These are phyloP conservation scores for Aphidius colemani DNA, from an alignment of 2,888 invertebrate genomes.

Conservation along the genomic window DNA sequence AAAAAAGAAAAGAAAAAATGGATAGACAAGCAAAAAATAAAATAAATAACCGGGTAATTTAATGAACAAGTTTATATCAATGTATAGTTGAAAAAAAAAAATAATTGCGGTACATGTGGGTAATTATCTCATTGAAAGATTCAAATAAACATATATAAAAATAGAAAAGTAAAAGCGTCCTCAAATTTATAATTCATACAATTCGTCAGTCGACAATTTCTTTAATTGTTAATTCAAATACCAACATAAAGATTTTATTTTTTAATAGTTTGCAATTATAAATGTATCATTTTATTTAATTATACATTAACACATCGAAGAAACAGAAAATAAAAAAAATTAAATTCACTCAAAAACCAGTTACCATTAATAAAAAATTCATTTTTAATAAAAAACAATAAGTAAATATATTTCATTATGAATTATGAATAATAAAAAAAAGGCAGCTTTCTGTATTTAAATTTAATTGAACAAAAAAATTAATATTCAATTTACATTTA, in stretches of 20 bases:
- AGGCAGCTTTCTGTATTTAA: neutral
- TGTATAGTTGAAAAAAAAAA: neutral
- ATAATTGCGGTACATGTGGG: constrained; percentile 4
- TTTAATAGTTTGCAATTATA: constrained; percentile 1
- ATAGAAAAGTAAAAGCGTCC: constrained; percentile 37
- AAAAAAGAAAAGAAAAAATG: neutral
- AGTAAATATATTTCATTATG: too few relatives aligned
- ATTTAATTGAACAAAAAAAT: constrained; percentile 23
- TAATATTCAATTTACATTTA: constrained; percentile 3
- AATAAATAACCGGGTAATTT: neutral
- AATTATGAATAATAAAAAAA: neutral
- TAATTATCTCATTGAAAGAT: constrained; percentile 7
- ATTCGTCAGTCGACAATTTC: neutral
- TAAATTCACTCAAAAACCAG: too few relatives aligned
- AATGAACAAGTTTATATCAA: neutral
- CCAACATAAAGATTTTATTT: too few relatives aligned
- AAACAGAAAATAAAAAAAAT: constrained; percentile 15
- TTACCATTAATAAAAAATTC: too few relatives aligned
- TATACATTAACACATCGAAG: neutral
- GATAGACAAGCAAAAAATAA: neutral
- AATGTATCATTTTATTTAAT: constrained; percentile 8
- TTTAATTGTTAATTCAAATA: constrained; percentile 9
- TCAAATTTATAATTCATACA: constrained; percentile 30
- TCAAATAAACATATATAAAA: constrained; percentile 20
- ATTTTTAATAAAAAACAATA: too few relatives aligned